phyloP scores from a whole-genome alignment of 2,888 invertebrate genomes.

The Kuschelorhynchus macadamiae region DNA sequence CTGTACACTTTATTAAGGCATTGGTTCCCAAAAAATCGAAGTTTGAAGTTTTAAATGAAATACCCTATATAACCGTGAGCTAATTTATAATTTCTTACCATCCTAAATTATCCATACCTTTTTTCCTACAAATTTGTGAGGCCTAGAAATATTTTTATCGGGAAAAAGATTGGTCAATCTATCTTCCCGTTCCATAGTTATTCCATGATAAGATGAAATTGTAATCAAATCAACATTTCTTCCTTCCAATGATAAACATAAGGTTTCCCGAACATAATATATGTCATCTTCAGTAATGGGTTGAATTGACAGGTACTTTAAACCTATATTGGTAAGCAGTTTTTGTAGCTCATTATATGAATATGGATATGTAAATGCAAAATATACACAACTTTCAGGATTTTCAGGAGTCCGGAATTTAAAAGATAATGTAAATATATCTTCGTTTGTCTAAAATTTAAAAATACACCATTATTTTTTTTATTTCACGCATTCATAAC shows the following conservation, averaged over 20 bases:
- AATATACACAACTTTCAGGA: slow-evolving; percentile 81
- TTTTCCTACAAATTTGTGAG: slow-evolving; percentile 82
- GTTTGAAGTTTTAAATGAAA: too few species aligned
- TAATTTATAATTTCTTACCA: too few species aligned
- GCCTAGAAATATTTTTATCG: slow-evolving; percentile 75
- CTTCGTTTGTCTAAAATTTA: slow-evolving; percentile 76
- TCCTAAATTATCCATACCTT: too few species aligned
- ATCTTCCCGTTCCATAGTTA: slow-evolving; percentile 80
- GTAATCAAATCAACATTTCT: slow-evolving; percentile 87
- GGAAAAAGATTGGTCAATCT: slow-evolving; percentile 82
- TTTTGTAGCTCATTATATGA: slow-evolving; percentile 87
- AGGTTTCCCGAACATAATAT: slow-evolving; percentile 87
- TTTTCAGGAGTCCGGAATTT: slow-evolving; percentile 81
- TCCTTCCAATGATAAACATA: slow-evolving; percentile 84
- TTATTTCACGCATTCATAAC: too few species aligned
- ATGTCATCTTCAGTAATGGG: slow-evolving; percentile 75
- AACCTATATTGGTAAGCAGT: slow-evolving; percentile 79
- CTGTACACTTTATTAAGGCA: too few species aligned
- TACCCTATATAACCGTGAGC: too few species aligned
- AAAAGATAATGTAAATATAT: slow-evolving; percentile 82
- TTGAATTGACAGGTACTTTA: slow-evolving; percentile 70
- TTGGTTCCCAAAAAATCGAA: too few species aligned
- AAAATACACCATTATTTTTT: too few species aligned
- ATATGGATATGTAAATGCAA: slow-evolving; percentile 94
- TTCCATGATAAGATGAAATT: slow-evolving; percentile 85